Evolutionary conservation across 2,888 invertebrate species (phyloP).

Genomic region (Hydrotaea cyrtoneurina): DNA sequence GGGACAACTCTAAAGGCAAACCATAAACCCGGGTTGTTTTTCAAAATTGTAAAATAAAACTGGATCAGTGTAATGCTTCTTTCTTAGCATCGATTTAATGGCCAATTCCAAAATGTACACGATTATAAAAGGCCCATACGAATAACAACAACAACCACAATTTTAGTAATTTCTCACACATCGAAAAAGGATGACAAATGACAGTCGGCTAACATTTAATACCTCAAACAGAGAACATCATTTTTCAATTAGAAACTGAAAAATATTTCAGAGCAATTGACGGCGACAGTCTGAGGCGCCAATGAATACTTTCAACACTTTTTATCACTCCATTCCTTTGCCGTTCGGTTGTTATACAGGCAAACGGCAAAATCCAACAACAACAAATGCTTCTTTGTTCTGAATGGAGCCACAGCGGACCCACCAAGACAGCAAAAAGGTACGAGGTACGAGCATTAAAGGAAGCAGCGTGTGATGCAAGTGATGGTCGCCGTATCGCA

Average conservation of each 20-base stretch:
- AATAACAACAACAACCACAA: slow-evolving; percentile 1
- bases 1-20: background rate
- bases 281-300: slow-evolving; percentile 47
- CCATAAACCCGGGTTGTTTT: background rate
- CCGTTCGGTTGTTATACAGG: background rate
- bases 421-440: background rate
- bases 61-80: background rate
- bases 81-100: slow-evolving; percentile 26
- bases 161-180: slow-evolving; percentile 19
- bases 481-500: slow-evolving; percentile 7
- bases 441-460: background rate
- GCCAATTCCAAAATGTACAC: slow-evolving; percentile 41
- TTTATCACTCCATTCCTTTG: background rate
- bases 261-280: slow-evolving; percentile 23
- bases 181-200: slow-evolving; percentile 55
- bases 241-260: slow-evolving; percentile 63
- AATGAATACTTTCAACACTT: slow-evolving; percentile 24
- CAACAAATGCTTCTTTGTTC: background rate
- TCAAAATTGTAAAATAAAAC: slow-evolving; percentile 46
- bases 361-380: background rate
- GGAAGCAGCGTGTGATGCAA: slow-evolving; percentile 7
- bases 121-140: slow-evolving; percentile 16
- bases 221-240: slow-evolving; percentile 58
- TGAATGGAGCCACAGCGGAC: background rate
- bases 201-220: slow-evolving; percentile 34